Evolutionary conservation across 1,140 invertebrate genomes (phyloP).

Genomic region (Odontomachus brunneus): DNA sequence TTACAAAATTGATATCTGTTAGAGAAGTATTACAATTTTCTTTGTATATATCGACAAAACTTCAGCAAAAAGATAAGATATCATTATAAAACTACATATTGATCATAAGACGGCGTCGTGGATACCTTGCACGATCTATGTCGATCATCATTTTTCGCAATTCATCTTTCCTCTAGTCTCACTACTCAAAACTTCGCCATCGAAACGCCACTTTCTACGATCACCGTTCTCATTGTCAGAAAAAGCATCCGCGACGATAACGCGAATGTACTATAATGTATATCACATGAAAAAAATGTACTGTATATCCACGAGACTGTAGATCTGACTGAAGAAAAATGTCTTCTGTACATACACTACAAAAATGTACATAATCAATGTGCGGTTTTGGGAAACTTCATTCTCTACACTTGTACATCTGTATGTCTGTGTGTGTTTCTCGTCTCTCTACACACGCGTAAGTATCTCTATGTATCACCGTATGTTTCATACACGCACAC

Average conservation of each 20-base stretch:
- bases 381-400: conserved; percentile 30
- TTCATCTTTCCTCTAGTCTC: conserved; percentile 7
- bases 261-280: not conserved
- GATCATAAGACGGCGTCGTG: no score
- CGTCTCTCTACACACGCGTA: conserved; percentile 30
- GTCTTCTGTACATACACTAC: conserved; percentile 39
- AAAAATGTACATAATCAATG: conserved; percentile 39
- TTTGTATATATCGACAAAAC: not conserved
- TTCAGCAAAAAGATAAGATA: not conserved
- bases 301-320: not conserved
- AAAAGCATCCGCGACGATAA: conserved; percentile 43
- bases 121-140: conserved; percentile 7
- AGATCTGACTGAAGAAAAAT: not conserved
- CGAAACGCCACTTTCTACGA: conserved; percentile 59
- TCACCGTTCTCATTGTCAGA: conserved; percentile 55
- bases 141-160: conserved; percentile 19
- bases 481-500: conserved; percentile 4
- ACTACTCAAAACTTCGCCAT: conserved; percentile 32
- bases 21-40: no score
- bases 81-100: no score
- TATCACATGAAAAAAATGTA: not conserved
- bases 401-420: conserved; percentile 35
- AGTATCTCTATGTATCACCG: conserved; percentile 46
- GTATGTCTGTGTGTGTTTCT: conserved; percentile 23
- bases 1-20: no score